A percentile compares a stretch with the other conserved stretches of the same genome.
These are phyloP conservation scores for Calliopum simillimum DNA, from an alignment of 2,888 invertebrate species.

Conservation along the genomic window DNA sequence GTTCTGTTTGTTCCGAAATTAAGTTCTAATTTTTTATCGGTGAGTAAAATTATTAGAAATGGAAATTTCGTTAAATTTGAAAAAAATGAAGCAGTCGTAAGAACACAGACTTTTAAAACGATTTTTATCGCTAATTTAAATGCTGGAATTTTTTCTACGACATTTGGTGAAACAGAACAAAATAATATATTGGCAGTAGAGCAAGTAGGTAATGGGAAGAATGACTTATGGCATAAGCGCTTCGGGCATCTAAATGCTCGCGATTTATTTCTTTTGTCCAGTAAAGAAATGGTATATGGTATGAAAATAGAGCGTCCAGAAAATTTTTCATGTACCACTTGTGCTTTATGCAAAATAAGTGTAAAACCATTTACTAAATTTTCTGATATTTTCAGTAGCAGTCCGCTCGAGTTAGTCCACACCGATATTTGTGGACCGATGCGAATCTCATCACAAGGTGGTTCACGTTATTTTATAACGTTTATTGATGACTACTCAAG, in stretches of 20 bases:
- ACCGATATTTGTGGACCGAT: conserved; percentile 39
- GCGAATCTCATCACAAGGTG: conserved; percentile 33
- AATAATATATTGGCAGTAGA: neutral
- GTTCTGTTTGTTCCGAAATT: too few species aligned
- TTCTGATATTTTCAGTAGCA: neutral
- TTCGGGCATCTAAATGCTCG: conserved; percentile 37
- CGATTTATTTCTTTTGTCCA: conserved; percentile 24
- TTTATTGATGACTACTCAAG: conserved; percentile 39
- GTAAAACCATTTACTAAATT: conserved; percentile 1
- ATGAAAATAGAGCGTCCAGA: neutral
- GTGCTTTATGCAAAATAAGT: conserved; percentile 32
- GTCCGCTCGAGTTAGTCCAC: neutral
- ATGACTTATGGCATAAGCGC: conserved; percentile 35
- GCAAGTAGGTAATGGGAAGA: neutral
- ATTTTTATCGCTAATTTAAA: conserved; percentile 27
- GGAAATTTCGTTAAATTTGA: conserved; percentile 30
- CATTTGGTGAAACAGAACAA: neutral
- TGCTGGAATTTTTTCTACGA: conserved; percentile 33
- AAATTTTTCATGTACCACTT: conserved; percentile 25
- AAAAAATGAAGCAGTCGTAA: conserved; percentile 29
- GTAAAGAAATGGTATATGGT: conserved; percentile 28
- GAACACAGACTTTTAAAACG: conserved; percentile 3
- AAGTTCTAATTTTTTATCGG: conserved; percentile 34
- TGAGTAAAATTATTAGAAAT: conserved; percentile 37
- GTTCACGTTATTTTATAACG: conserved; percentile 33